Percentiles rank a stretch among this genome's conserved stretches.
These are phyloP conservation scores for Melierax canorus DNA, from an alignment of 2,113 vertebrate genomes.

Conservation along the genomic window DNA sequence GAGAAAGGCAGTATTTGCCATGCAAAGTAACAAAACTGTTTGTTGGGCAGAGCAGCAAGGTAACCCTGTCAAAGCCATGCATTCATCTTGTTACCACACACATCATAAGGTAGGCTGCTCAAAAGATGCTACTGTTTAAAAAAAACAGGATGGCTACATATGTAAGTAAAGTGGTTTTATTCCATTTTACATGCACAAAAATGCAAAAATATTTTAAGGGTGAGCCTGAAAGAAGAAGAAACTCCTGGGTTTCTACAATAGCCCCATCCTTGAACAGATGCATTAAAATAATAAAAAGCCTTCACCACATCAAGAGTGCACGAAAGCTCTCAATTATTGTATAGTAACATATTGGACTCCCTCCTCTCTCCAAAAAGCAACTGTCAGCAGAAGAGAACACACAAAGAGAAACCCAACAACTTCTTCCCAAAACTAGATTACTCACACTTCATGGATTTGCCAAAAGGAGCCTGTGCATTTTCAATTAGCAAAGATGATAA, in stretches of 20 bases:
- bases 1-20: neutral
- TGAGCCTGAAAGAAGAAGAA: neutral
- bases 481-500: conserved; percentile 1
- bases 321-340: neutral
- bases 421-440: neutral
- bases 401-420: neutral
- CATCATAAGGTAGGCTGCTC: neutral
- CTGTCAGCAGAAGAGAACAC: neutral
- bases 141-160: neutral
- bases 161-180: neutral
- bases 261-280: neutral
- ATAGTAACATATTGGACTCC: neutral
- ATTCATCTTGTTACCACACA: neutral
- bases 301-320: neutral
- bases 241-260: neutral
- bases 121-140: neutral
- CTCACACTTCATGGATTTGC: neutral
- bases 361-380: neutral
- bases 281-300: neutral
- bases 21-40: neutral
- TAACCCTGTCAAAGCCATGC: neutral
- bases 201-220: neutral
- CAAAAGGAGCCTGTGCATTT: neutral
- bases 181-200: neutral
- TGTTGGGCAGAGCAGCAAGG: neutral